These are phyloP conservation scores for Danaus chrysippus DNA, from an alignment of 2,888 invertebrate species.

Conservation along the genomic window DNA sequence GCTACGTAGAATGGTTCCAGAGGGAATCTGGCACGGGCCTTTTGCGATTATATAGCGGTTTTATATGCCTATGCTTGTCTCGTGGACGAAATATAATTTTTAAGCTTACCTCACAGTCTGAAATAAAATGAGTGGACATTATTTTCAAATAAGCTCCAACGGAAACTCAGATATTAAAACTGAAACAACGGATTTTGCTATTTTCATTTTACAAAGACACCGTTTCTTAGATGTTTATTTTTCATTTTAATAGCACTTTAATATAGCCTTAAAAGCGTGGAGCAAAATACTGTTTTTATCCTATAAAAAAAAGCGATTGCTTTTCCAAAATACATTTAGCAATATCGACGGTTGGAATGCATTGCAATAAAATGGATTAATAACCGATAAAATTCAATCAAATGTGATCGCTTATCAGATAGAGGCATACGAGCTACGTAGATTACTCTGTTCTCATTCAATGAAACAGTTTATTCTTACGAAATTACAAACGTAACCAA, in stretches of 20 bases:
- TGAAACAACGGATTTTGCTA: neutral
- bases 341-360: conserved; percentile 14
- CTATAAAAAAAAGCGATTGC: neutral
- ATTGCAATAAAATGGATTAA: conserved; percentile 26
- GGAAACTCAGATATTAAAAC: neutral
- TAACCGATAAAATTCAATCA: conserved; percentile 25
- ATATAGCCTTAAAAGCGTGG: neutral
- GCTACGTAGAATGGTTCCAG: conserved; percentile 63
- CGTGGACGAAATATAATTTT: conserved; percentile 52
- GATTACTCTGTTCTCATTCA: neutral
- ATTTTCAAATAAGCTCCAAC: neutral
- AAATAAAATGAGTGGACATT: neutral
- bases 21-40: conserved; percentile 62
- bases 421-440: neutral
- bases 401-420: conserved; percentile 25
- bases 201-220: neutral
- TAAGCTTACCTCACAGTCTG: conserved; percentile 42
- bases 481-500: no score
- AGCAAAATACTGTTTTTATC: neutral
- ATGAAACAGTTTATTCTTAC: neutral
- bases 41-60: conserved; percentile 71
- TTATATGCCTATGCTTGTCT: conserved; percentile 77
- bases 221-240: neutral
- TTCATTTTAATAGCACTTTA: neutral
- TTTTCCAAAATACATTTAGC: conserved; percentile 15